These are phyloP conservation scores for Mareca strepera DNA, from an alignment of 2,797 vertebrate species.

Conservation along the genomic window DNA sequence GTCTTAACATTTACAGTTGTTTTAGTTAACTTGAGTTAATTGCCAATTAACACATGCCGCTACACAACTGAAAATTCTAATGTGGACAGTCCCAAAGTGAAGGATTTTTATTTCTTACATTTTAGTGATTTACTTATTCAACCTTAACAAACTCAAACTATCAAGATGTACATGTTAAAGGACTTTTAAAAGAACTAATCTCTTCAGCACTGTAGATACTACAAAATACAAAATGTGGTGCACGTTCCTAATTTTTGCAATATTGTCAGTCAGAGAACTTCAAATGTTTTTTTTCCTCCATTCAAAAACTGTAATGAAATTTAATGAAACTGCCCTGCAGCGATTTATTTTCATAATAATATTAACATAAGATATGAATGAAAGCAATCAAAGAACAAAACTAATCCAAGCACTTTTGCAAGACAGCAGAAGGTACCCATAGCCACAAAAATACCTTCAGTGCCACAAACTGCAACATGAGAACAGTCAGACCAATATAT, in stretches of 20 bases:
- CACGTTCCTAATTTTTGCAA: neutral
- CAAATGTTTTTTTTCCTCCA: neutral
- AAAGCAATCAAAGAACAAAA: constrained; percentile 18
- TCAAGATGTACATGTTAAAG: neutral
- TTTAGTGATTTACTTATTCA: neutral
- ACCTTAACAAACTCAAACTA: neutral
- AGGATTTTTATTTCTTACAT: neutral
- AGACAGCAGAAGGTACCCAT: neutral
- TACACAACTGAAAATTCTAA: neutral
- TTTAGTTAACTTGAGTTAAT: constrained; percentile 12
- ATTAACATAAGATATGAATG: neutral
- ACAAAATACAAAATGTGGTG: neutral
- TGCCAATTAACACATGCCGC: neutral
- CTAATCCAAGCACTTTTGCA: neutral
- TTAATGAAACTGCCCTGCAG: neutral
- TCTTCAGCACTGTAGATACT: neutral
- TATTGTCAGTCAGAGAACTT: fast-evolving
- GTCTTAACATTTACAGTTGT: constrained; percentile 30
- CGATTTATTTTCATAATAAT: neutral
- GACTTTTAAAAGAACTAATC: neutral
- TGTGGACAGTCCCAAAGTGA: neutral
- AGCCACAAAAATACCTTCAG: neutral
- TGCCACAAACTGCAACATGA: neutral
- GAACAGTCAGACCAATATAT: neutral
- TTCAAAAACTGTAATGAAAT: neutral